Percentiles rank a stretch among this genome's conserved stretches.
phyloP scores from a whole-genome alignment of 2,113 vertebrate genomes.

The Sigmodon hispidus region DNA sequence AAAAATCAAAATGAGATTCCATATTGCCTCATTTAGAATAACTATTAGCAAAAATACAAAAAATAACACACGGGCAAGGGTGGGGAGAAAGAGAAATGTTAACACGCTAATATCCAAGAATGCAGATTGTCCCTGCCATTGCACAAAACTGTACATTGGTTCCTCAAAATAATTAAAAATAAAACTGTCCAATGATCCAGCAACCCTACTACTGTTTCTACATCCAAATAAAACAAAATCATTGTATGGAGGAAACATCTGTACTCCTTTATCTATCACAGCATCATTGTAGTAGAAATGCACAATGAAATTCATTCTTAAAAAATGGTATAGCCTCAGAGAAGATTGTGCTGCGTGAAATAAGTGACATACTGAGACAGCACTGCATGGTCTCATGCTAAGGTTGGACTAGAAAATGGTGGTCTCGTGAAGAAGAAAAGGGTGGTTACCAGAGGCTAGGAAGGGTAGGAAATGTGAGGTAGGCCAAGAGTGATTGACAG shows the following conservation, averaged over 20 bases:
- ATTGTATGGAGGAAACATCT: too few relatives aligned
- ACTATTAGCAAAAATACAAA: background rate
- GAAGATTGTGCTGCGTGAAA: background rate
- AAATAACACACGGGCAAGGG: background rate
- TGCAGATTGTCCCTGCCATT: background rate
- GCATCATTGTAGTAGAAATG: background rate
- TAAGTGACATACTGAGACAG: background rate
- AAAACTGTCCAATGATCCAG: background rate
- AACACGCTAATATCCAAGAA: background rate
- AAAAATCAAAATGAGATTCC: background rate
- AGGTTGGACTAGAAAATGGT: background rate
- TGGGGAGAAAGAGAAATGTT: background rate
- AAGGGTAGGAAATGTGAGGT: too few relatives aligned
- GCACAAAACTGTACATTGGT: background rate
- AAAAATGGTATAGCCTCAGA: background rate
- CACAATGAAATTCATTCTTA: background rate
- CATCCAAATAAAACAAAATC: background rate
- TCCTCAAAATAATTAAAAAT: background rate
- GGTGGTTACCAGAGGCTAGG: background rate
- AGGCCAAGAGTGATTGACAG: background rate
- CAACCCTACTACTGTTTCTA: too few relatives aligned
- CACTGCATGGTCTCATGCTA: background rate
- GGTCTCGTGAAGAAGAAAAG: background rate
- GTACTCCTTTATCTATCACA: background rate
- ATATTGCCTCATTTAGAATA: background rate